Conservation (phyloP, 1,140 invertebrate genomes). For the Drosophila nebulosa region DNA sequence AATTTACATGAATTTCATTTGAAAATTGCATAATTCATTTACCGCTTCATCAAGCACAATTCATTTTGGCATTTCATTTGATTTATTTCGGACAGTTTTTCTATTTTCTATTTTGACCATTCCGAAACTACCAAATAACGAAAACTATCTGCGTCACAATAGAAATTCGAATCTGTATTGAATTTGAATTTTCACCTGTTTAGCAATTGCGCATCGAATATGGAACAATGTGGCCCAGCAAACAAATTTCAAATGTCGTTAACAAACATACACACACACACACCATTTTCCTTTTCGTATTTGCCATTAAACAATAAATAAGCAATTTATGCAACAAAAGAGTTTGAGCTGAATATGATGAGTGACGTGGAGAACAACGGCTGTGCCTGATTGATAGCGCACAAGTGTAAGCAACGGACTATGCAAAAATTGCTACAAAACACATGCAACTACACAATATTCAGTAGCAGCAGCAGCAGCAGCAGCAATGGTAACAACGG, state of each 20-base stretch:
- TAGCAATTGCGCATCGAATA: conserved; percentile 16
- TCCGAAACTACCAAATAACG: not conserved
- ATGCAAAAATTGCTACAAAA: conserved; percentile 51
- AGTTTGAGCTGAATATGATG: not conserved
- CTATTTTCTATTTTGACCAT: conserved; percentile 13
- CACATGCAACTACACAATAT: conserved; percentile 5
- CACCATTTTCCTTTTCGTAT: not conserved
- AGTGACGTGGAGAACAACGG: not conserved
- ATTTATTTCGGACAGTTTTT: conserved; percentile 6
- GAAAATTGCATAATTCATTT: conserved; percentile 43
- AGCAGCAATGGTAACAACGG: too few species aligned
- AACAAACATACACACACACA: conserved; percentile 35
- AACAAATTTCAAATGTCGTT: conserved; percentile 54
- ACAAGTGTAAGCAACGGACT: conserved; percentile 24
- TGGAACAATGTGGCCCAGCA: conserved; percentile 30
- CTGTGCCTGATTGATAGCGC: not conserved
- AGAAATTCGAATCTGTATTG: conserved; percentile 8
- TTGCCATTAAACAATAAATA: conserved; percentile 75
- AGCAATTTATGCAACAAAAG: conserved; percentile 65
- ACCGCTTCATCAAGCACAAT: conserved; percentile 45
- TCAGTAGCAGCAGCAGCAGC: not conserved
- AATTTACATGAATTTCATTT: conserved; percentile 16
- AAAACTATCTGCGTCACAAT: conserved; percentile 24
- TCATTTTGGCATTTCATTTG: not conserved
- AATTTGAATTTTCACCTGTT: conserved; percentile 40